Evolutionary conservation across 1,140 invertebrate species (phyloP).

Genomic region (Drosophila guanche): DNA sequence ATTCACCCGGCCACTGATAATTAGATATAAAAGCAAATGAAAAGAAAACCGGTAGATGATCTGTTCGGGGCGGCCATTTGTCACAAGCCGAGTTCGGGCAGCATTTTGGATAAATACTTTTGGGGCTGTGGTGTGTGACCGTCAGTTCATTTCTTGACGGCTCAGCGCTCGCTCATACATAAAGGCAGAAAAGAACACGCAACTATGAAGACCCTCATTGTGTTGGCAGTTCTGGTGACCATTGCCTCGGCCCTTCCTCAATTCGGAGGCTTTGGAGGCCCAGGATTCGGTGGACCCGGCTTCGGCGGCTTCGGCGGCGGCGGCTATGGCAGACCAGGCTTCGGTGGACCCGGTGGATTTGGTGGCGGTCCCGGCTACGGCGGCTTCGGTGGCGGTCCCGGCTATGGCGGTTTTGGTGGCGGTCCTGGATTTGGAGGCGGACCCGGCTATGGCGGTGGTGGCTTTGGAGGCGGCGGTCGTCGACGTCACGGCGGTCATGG

Average conservation of each 20-base stretch:
- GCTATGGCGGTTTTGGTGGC: slow-evolving; percentile 21
- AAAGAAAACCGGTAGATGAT: slow-evolving; percentile 64
- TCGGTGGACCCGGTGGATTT: not conserved
- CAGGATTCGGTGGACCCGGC: not conserved
- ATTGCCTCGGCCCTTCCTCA: slow-evolving; percentile 47
- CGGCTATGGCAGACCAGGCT: not conserved
- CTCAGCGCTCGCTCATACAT: slow-evolving; percentile 23
- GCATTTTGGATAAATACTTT: slow-evolving; percentile 58
- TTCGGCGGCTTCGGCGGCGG: slow-evolving; percentile 24
- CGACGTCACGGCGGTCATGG: slow-evolving; percentile 5
- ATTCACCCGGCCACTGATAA: slow-evolving; percentile 60
- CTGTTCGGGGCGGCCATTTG: slow-evolving; percentile 28
- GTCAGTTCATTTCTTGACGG: slow-evolving; percentile 56
- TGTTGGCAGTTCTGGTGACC: slow-evolving; percentile 52
- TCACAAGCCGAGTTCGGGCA: slow-evolving; percentile 14
- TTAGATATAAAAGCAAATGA: slow-evolving; percentile 53
- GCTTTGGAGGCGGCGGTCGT: slow-evolving; percentile 1
- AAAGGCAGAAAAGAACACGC: not conserved
- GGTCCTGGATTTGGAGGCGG: slow-evolving; percentile 24
- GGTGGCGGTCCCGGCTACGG: slow-evolving; percentile 11
- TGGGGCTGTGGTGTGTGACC: slow-evolving; percentile 8
- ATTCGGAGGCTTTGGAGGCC: slow-evolving; percentile 16
- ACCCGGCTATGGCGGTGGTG: slow-evolving; percentile 26
- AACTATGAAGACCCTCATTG: slow-evolving; percentile 66
- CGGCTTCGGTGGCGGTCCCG: slow-evolving; percentile 26